Conservation (phyloP, 35 echinoderm and acorn worm genomes). For the Lytechinus variegatus region DNA sequence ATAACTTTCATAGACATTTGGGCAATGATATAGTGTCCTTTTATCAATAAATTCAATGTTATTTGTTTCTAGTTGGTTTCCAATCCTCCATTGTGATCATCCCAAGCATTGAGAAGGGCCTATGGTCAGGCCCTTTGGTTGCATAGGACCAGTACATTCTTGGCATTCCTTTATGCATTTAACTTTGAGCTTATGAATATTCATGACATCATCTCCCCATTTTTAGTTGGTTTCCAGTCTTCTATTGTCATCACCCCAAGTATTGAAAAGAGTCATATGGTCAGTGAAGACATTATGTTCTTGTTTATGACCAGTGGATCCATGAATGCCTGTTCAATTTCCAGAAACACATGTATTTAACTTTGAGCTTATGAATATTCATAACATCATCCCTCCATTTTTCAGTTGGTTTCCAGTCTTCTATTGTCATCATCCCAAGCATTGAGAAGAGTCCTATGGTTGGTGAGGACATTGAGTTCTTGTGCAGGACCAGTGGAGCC, state of each 20-base stretch:
- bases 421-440: constrained; percentile 77
- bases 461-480: constrained; percentile 68
- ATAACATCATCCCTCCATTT: background rate
- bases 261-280: constrained; percentile 66
- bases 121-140: constrained; percentile 68
- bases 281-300: constrained; percentile 70
- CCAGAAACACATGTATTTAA: no score
- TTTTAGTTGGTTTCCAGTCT: constrained; percentile 54
- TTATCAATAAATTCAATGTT: no score
- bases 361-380: no score
- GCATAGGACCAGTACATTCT: constrained; percentile 61
- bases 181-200: no score
- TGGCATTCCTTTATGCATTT: no score
- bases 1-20: no score
- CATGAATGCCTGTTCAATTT: no score
- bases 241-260: constrained; percentile 77
- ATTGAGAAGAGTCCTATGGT: constrained; percentile 72
- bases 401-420: constrained; percentile 58
- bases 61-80: constrained; percentile 50
- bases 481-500: constrained; percentile 65
- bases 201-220: no score
- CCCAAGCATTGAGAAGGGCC: constrained; percentile 66
- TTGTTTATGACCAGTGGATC: constrained; percentile 66
- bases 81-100: constrained; percentile 72
- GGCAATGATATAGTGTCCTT: no score